Evolutionary conservation across 1,140 invertebrate genomes (phyloP).

Genomic region (Dryas iulia): DNA sequence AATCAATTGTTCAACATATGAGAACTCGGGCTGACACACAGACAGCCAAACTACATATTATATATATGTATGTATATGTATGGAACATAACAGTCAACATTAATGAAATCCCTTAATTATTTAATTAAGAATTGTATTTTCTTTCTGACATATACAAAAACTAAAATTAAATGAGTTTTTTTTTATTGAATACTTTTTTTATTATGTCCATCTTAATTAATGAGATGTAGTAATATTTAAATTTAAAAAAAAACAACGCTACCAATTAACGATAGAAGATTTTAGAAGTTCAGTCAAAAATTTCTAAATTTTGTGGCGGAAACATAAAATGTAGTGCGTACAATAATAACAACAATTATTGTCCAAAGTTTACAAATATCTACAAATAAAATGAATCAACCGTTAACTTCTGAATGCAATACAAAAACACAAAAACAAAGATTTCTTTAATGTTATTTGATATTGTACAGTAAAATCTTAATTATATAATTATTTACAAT

Average conservation of each 20-base stretch:
- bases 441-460: slow-evolving; percentile 11
- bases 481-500: slow-evolving; percentile 76
- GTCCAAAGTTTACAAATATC: slow-evolving; percentile 72
- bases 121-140: slow-evolving; percentile 1
- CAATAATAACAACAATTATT: slow-evolving; percentile 50
- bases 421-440: slow-evolving; percentile 25
- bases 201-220: not conserved
- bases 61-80: not conserved
- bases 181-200: not conserved
- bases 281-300: not conserved
- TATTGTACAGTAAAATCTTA: slow-evolving; percentile 75
- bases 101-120: not conserved
- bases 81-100: not conserved
- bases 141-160: not conserved
- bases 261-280: not conserved
- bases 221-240: not conserved
- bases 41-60: not conserved
- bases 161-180: not conserved
- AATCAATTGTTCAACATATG: slow-evolving; percentile 22
- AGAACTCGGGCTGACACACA: not conserved
- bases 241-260: not conserved
- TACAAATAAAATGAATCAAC: slow-evolving; percentile 47
- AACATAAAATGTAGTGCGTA: slow-evolving; percentile 12
- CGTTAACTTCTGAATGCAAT: too few relatives aligned
- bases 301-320: not conserved